These are phyloP conservation scores for Chiloscyllium plagiosum DNA, from an alignment of 2,113 vertebrate species.

Conservation along the genomic window DNA sequence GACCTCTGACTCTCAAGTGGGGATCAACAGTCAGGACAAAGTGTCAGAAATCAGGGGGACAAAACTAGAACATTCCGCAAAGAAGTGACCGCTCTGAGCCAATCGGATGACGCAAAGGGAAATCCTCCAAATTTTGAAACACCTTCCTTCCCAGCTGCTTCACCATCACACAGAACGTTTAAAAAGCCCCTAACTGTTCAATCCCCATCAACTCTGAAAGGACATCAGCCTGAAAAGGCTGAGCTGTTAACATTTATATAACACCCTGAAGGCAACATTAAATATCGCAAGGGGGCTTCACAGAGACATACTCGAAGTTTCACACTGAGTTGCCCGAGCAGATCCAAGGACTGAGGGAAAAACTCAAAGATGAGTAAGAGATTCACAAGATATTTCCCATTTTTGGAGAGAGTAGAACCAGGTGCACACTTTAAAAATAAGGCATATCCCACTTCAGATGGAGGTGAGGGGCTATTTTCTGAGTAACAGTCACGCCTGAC, in stretches of 20 bases:
- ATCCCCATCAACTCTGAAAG: not conserved
- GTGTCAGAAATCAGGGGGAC: not conserved
- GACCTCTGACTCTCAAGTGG: no score
- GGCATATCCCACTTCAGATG: no score
- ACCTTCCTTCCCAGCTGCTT: not conserved
- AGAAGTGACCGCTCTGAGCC: not conserved
- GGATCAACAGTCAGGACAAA: no score
- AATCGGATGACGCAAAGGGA: not conserved
- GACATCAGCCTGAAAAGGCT: not conserved
- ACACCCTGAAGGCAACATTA: not conserved
- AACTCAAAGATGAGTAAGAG: not conserved
- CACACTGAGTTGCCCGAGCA: not conserved
- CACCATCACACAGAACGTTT: not conserved
- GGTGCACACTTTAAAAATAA: no score
- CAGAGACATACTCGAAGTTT: not conserved
- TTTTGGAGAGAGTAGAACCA: no score
- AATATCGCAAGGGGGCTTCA: no score
- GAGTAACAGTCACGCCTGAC: no score
- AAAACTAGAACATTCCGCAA: fast-evolving
- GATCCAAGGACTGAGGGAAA: not conserved
- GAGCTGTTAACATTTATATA: not conserved
- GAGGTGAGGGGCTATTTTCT: not conserved
- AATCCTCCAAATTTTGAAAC: no score
- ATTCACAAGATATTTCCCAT: no score
- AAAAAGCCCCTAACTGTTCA: not conserved